Evolutionary conservation across 2,113 vertebrate species (phyloP).

Genomic region (Ictalurus furcatus): DNA sequence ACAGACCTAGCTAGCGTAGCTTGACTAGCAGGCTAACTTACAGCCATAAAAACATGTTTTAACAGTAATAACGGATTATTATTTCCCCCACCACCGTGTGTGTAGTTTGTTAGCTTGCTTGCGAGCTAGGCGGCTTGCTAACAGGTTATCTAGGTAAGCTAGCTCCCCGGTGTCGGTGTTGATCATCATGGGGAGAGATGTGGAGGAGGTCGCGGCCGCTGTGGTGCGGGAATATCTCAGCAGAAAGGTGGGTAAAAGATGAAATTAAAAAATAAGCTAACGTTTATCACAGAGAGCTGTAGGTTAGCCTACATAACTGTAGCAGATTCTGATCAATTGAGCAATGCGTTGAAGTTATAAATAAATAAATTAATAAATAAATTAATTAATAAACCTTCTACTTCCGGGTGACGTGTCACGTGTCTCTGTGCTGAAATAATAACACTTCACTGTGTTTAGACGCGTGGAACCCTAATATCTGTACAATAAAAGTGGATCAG

Average conservation of each 20-base stretch:
- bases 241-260: slow-evolving; percentile 77
- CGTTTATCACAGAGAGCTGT: not conserved
- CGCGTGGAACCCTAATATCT: not conserved
- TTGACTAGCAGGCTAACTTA: not conserved
- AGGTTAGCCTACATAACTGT: not conserved
- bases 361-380: not conserved
- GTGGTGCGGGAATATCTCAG: slow-evolving; percentile 90
- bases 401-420: not conserved
- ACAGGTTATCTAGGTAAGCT: not conserved
- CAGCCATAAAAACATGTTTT: not conserved
- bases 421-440: not conserved
- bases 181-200: slow-evolving; percentile 72
- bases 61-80: not conserved
- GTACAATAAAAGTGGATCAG: not conserved
- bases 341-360: not conserved
- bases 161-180: not conserved
- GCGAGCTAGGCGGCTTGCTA: not conserved
- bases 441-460: too few species aligned
- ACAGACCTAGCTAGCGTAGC: not conserved
- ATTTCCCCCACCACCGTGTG: not conserved
- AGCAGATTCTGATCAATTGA: not conserved
- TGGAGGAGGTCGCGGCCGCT: slow-evolving; percentile 86
- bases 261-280: not conserved
- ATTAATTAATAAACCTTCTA: not conserved
- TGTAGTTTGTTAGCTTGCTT: not conserved